Base-by-base conservation (phyloP, 2,113 vertebrate species). In the Eulacestoma nigropectus region DNA sequence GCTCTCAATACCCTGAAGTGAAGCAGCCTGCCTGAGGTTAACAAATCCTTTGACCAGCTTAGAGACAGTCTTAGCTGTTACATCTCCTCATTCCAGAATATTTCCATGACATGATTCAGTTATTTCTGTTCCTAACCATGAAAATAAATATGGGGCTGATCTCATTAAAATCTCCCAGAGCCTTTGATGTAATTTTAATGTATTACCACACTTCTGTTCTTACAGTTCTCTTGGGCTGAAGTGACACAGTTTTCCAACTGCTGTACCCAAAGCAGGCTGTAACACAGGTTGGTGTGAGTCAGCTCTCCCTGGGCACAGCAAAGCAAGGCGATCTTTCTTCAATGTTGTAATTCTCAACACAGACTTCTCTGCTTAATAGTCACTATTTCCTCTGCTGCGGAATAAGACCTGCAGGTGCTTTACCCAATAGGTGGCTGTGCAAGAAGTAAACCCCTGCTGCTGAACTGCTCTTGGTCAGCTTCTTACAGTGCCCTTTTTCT, bases 181-280 rank as follows among this genome's bases (percentile, higher is more conserved):
- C 84, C 76, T 97, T 96, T 96, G 93, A 96, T 94, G 84, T 82
- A 93, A 94, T 96, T 95, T 97, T 96, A 96, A 93, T 87, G 53
- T 25, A 84, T 92, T 89, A 87, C 64, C 46, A 67, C 80, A 84
- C 16, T 93, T 81, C 73, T 82, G 62, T 63, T 94, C 82, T 75
- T 79, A 64, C 76, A 94, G 90, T 57, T 95, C 96, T 96, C 96
- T 69, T 68, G 95, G 93, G 95, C 92, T 92, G 76, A 94, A 93
- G 73, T 90, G 96, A 95, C 96, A 96, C 93, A 92, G 86, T 96
- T 97, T 96, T 94, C 76, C 17, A 4, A 78, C 26, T 32, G 56
- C 86, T 90, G 53, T 91, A 64, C 84, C 35, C 59, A 46, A 77
- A 84, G 77, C 88, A 83, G 87, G 57, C 73, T 46, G 65, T 47